Evolutionary conservation across 2,113 vertebrate genomes (phyloP).

Genomic region (Arenaria interpres): DNA sequence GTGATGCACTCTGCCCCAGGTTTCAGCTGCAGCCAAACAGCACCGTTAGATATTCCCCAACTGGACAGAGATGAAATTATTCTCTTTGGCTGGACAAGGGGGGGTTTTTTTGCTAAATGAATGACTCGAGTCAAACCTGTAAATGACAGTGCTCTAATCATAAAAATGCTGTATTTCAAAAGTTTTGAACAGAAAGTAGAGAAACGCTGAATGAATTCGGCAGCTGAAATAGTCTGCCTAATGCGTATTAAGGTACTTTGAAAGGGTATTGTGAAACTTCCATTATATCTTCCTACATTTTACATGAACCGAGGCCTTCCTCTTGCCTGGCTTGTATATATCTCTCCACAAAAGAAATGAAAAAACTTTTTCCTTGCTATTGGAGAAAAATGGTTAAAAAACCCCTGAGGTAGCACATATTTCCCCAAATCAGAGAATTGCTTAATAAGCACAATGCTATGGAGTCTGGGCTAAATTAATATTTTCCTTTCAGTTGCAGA

Average conservation of each 20-base stretch:
- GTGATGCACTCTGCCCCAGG: accelerated
- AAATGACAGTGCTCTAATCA: constrained; percentile 37
- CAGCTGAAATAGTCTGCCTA: constrained; percentile 30
- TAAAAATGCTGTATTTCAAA: constrained; percentile 35
- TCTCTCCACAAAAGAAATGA: constrained; percentile 1
- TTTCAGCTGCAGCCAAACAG: not conserved
- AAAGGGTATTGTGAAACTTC: constrained; percentile 46
- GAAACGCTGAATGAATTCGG: constrained; percentile 5
- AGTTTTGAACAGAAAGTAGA: constrained; percentile 5
- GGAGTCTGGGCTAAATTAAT: not conserved
- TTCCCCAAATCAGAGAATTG: not conserved
- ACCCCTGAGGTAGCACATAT: not conserved
- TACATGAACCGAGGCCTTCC: constrained; percentile 43
- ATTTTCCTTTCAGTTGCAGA: not conserved
- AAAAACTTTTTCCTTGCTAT: not conserved
- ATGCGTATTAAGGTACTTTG: constrained; percentile 33
- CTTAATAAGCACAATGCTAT: not conserved
- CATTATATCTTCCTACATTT: constrained; percentile 56
- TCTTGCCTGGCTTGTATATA: not conserved
- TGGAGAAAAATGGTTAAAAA: not conserved
- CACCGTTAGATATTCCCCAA: not conserved
- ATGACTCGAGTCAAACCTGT: not conserved
- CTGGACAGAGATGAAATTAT: constrained; percentile 5
- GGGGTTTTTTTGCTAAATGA: not conserved
- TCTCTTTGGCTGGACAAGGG: constrained; percentile 12